Base-by-base conservation (phyloP, 1,140 invertebrate species). In the Drosophila arizonae region DNA sequence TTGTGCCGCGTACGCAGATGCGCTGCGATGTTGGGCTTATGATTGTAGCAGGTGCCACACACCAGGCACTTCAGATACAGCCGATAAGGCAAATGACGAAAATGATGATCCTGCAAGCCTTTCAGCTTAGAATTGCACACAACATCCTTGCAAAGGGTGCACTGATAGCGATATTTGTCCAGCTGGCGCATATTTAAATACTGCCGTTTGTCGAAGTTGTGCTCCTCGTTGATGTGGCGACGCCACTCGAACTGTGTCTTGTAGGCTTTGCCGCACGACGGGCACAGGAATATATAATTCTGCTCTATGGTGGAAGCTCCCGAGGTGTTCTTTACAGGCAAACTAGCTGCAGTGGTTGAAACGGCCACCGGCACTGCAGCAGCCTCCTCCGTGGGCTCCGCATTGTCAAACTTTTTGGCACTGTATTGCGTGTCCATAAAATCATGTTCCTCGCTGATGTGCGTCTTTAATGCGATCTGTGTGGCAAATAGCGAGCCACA, bases 31-130 rank as follows among this genome's bases (percentile, higher is more conserved):
- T 91, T 91, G 1, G 90, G 90, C 56, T 91, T 91, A 51, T 91
- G 90, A 60, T 91, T 91, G n/a, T 91, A 91, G 48, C 86, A 90
- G 13, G 90, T 91, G 57, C 90, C 87, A 26, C 90, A 91, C 6
- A 91, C 67, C 1, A 90, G 69, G 55, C 90, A 91, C 73, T 91
- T 91, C 0, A 91, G 52, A 60, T 91, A 91, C 30, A 90, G 48
- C 6, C 84, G 76, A 46, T 79, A 91, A 6, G 90, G 82, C 39
- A 91, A 56, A 69, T 91, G 90, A 0, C 90, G 80, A 36, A 91
- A 91, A 45, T 91, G 90, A 55, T 91, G 90, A 72, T 91, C 90
- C 65, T 91, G 90, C 11, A 91, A 55, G 4, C 86, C 90, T 63
- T 91, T 91, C n/a, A 91, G 48, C 58, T 91, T 91, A 0, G 90